A percentile compares a stretch with the other conserved stretches of the same genome.
Evolutionary conservation across 2,888 invertebrate genomes (phyloP).

Genomic region (Odontomyia ornata): DNA sequence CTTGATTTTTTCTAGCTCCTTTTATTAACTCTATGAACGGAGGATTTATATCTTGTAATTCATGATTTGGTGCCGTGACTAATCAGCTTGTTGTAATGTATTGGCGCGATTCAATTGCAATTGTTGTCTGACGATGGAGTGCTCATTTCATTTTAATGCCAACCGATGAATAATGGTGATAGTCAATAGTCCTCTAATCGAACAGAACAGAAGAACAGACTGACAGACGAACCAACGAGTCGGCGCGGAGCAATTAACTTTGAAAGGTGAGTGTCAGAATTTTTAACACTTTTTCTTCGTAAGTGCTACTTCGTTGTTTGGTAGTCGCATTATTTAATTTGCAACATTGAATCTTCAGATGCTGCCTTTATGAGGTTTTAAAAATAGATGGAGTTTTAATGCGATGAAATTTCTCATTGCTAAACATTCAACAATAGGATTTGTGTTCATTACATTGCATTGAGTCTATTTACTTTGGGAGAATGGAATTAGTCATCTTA

Average conservation of each 20-base stretch:
- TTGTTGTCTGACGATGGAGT: background rate
- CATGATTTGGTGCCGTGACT: conserved; percentile 26
- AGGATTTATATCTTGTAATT: conserved; percentile 37
- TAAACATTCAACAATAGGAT: no score
- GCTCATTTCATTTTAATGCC: background rate
- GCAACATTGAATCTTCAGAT: no score
- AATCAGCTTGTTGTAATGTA: conserved; percentile 38
- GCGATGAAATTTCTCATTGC: no score
- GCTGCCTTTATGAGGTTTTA: no score
- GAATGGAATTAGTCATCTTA: no score
- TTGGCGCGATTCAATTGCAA: conserved; percentile 25
- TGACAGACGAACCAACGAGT: background rate
- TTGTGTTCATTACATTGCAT: no score
- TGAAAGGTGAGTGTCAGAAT: background rate
- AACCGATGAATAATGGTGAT: conserved; percentile 25
- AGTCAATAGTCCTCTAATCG: conserved; percentile 15
- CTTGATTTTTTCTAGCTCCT: conserved; percentile 34
- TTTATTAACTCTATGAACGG: conserved; percentile 40
- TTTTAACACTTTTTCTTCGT: background rate
- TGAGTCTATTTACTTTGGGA: no score
- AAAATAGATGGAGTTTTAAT: no score
- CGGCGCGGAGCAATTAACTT: background rate
- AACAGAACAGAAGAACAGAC: no score
- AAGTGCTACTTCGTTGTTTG: background rate
- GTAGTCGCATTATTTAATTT: no score